Evolutionary conservation across 2,797 vertebrate genomes (phyloP).

Genomic region (Vipera ursinii): DNA sequence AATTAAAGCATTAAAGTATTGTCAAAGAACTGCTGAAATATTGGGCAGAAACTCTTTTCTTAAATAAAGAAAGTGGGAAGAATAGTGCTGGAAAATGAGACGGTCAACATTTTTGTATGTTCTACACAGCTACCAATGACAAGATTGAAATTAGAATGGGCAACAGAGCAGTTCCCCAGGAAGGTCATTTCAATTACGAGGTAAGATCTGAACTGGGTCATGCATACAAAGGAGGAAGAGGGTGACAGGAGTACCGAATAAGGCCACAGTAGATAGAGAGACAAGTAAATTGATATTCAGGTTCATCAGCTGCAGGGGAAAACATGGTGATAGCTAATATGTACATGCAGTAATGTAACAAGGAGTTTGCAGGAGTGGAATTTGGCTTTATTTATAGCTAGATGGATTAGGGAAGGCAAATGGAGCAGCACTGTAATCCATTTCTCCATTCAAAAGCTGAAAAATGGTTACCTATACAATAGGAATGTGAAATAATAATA

Average conservation of each 20-base stretch:
- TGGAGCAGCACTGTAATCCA: background rate
- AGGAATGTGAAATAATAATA: background rate
- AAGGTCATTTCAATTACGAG: background rate
- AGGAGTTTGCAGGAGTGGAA: background rate
- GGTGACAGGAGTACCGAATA: background rate
- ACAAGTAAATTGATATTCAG: background rate
- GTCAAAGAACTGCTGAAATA: background rate
- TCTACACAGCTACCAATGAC: background rate
- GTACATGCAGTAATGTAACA: background rate
- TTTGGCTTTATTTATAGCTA: background rate
- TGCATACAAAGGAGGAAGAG: background rate
- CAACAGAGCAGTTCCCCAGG: background rate
- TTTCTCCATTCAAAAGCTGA: background rate
- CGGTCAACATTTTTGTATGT: background rate
- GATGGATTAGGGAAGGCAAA: background rate
- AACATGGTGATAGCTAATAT: background rate
- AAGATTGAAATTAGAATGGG: background rate
- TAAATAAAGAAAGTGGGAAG: background rate
- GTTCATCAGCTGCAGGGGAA: background rate
- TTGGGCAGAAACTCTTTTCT: background rate
- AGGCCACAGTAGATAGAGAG: background rate
- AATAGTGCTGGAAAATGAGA: background rate
- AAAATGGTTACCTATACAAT: background rate
- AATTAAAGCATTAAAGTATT: background rate
- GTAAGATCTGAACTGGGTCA: background rate